These are phyloP conservation scores for Hemichromis elongatus DNA, from an alignment of 2,113 vertebrate species.

Conservation along the genomic window DNA sequence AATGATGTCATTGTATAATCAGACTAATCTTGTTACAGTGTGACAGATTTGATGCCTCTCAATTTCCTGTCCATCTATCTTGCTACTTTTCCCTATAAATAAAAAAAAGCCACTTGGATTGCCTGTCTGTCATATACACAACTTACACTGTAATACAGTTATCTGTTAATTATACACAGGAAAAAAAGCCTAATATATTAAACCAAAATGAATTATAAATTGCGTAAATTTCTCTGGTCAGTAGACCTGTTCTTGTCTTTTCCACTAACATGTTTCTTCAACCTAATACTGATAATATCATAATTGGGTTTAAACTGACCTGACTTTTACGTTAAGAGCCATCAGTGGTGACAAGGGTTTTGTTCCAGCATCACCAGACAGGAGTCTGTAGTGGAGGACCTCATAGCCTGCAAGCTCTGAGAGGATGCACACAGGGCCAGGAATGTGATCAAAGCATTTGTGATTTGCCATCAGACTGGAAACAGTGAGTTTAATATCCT, in stretches of 20 bases:
- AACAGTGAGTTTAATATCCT: not conserved
- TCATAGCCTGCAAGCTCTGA: not conserved
- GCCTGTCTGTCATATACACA: not conserved
- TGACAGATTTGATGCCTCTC: conserved; percentile 40
- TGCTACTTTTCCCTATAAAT: not conserved
- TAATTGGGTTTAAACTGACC: not conserved
- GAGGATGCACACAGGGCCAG: not conserved
- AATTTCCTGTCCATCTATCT: conserved; percentile 23
- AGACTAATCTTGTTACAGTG: conserved; percentile 52
- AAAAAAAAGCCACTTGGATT: not conserved
- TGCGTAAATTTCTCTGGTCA: too few species aligned
- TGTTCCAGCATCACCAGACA: not conserved
- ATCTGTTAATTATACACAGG: not conserved
- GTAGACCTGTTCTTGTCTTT: not conserved
- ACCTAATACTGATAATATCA: not conserved
- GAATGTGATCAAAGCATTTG: not conserved
- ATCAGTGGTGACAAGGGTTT: not conserved
- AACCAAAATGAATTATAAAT: not conserved
- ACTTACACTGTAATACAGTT: not conserved
- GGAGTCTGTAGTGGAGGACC: not conserved
- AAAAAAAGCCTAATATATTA: not conserved
- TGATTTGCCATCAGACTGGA: not conserved
- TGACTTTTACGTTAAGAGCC: not conserved
- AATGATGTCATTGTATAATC: conserved; percentile 45
- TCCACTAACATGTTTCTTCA: not conserved